Percentiles rank a stretch among this genome's conserved stretches.
phyloP scores from a whole-genome alignment of 2,797 vertebrate genomes.

The Limosa lapponica region DNA sequence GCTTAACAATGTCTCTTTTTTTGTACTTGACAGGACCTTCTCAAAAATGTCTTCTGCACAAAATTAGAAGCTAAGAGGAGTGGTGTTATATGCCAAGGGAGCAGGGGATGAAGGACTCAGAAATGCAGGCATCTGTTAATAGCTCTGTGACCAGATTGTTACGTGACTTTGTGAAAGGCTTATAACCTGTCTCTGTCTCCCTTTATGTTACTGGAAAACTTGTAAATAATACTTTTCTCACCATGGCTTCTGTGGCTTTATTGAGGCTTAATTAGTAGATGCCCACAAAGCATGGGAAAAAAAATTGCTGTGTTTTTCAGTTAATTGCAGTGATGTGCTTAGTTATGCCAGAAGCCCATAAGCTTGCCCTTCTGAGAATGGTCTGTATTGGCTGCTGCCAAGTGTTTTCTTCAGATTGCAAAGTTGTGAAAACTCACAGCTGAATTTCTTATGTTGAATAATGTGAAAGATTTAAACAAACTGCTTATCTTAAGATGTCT shows the following conservation, averaged over 20 bases:
- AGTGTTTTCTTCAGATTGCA: background rate
- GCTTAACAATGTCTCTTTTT: background rate
- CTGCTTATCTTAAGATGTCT: background rate
- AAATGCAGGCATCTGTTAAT: slow-evolving; percentile 14
- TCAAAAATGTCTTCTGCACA: background rate
- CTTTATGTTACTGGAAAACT: background rate
- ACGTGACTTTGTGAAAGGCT: background rate
- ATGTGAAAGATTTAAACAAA: background rate
- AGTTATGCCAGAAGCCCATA: background rate
- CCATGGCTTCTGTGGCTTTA: background rate
- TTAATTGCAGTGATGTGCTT: slow-evolving; percentile 3
- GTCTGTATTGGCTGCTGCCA: background rate
- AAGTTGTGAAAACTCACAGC: background rate
- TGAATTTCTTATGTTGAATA: background rate
- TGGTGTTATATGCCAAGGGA: background rate
- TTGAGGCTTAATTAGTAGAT: slow-evolving; percentile 28
- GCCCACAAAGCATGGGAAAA: background rate
- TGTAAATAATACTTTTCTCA: slow-evolving; percentile 33
- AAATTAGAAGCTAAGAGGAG: background rate
- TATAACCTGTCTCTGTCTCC: background rate
- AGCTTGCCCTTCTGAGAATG: slow-evolving; percentile 18
- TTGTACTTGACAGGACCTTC: background rate
- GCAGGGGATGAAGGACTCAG: background rate
- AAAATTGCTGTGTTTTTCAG: background rate
- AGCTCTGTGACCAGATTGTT: slow-evolving; percentile 25